Evolutionary conservation across 1,140 invertebrate species (phyloP).

Genomic region (Mercenaria mercenaria): DNA sequence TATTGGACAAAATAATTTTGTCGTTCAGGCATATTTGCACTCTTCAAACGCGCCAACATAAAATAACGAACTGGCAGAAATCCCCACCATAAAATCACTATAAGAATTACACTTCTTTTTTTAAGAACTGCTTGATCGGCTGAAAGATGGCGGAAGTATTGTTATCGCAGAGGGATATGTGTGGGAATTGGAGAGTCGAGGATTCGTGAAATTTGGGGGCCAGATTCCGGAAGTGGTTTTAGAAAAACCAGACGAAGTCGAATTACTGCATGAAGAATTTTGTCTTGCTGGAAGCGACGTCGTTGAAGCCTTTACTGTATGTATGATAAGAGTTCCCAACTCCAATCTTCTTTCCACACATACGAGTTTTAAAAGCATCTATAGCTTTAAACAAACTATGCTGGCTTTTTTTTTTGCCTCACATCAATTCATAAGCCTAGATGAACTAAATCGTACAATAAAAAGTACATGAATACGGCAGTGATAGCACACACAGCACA

Average conservation of each 20-base stretch:
- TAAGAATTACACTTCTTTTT: background rate
- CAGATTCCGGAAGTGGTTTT: constrained; percentile 79
- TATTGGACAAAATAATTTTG: too few relatives aligned
- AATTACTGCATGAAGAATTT: constrained; percentile 75
- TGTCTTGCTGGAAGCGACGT: constrained; percentile 81
- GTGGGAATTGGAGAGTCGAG: constrained; percentile 79
- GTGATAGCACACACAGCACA: too few relatives aligned
- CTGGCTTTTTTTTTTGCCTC: too few relatives aligned
- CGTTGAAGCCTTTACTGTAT: constrained; percentile 79
- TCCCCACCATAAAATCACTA: background rate
- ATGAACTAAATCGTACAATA: too few relatives aligned
- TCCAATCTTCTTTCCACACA: too few relatives aligned
- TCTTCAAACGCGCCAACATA: too few relatives aligned
- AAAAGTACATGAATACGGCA: too few relatives aligned
- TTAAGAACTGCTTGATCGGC: constrained; percentile 71
- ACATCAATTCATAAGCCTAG: too few relatives aligned
- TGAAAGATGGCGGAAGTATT: constrained; percentile 69
- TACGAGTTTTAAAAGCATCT: too few relatives aligned
- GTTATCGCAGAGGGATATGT: constrained; percentile 80
- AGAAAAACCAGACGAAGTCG: constrained; percentile 72
- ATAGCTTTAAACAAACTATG: too few relatives aligned
- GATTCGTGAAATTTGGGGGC: constrained; percentile 74
- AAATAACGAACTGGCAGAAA: background rate
- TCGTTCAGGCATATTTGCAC: background rate
- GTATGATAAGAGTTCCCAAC: too few relatives aligned